Percentiles rank a stretch among this genome's conserved stretches.
These are phyloP conservation scores for Patella caerulea DNA, from an alignment of 2,888 invertebrate genomes.

Conservation along the genomic window DNA sequence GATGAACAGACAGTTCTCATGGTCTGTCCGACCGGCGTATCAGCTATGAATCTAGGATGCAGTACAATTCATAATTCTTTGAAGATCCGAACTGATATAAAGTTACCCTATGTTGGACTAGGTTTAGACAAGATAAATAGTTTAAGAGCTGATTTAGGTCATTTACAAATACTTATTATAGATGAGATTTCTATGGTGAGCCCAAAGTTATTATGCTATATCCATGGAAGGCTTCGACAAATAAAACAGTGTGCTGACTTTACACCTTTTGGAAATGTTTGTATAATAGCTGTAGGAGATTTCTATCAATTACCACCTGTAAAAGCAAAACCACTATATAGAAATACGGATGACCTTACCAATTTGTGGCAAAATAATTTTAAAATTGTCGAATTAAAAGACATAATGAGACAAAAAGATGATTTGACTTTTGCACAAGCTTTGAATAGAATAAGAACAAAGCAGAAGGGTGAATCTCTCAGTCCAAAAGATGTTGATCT, in stretches of 20 bases:
- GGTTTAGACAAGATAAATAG: conserved; percentile 3
- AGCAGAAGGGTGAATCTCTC: too few species aligned
- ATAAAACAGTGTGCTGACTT: conserved; percentile 19
- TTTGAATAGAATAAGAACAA: too few species aligned
- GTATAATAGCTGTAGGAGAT: conserved; percentile 14
- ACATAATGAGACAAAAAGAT: conserved; percentile 15
- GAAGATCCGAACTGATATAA: too few species aligned
- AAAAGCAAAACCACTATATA: not conserved
- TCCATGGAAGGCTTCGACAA: conserved; percentile 22
- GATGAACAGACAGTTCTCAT: conserved; percentile 17
- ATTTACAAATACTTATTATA: conserved; percentile 20
- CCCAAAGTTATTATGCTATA: conserved; percentile 11
- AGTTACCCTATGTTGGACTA: conserved; percentile 15
- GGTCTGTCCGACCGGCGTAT: not conserved
- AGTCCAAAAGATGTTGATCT: too few species aligned
- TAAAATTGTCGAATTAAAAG: too few species aligned
- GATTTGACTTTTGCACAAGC: conserved; percentile 18
- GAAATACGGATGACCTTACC: not conserved
- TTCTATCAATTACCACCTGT: too few species aligned
- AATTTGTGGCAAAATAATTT: conserved; percentile 20
- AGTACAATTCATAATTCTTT: conserved; percentile 17
- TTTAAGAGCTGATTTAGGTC: conserved; percentile 13
- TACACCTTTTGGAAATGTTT: conserved; percentile 16
- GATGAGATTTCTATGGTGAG: conserved; percentile 23
- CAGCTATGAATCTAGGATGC: conserved; percentile 13